phyloP scores from a whole-genome alignment of 2,797 vertebrate species.

The Urocyon cinereoargenteus region DNA sequence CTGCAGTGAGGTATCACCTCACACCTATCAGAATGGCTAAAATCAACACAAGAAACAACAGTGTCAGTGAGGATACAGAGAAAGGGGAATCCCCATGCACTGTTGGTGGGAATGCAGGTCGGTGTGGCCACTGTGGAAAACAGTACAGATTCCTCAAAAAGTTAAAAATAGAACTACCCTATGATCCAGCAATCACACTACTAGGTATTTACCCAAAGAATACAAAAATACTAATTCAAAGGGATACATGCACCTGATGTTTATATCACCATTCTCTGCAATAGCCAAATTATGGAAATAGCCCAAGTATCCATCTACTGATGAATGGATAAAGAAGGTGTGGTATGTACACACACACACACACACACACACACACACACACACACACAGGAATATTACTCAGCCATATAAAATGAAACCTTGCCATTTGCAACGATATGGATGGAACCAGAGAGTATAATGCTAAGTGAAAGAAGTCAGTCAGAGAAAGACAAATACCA shows the following conservation, averaged over 20 bases:
- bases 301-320: neutral
- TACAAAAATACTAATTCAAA: neutral
- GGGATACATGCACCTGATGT: neutral
- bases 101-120: neutral
- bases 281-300: neutral
- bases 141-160: neutral
- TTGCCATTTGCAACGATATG: neutral
- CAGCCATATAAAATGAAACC: neutral
- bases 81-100: neutral
- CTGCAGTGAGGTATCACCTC: neutral
- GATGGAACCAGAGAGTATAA: neutral
- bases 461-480: neutral
- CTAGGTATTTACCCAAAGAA: neutral
- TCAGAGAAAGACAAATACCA: neutral
- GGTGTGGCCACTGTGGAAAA: neutral
- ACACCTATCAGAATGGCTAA: neutral
- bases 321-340: neutral
- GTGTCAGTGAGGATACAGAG: neutral
- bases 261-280: neutral
- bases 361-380: neutral
- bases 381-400: neutral
- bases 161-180: neutral
- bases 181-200: neutral
- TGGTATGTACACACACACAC: fast-evolving
- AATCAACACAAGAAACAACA: neutral